These are phyloP conservation scores for Scomberomorus guttatus DNA, from an alignment of 2,797 vertebrate species.

Conservation along the genomic window DNA sequence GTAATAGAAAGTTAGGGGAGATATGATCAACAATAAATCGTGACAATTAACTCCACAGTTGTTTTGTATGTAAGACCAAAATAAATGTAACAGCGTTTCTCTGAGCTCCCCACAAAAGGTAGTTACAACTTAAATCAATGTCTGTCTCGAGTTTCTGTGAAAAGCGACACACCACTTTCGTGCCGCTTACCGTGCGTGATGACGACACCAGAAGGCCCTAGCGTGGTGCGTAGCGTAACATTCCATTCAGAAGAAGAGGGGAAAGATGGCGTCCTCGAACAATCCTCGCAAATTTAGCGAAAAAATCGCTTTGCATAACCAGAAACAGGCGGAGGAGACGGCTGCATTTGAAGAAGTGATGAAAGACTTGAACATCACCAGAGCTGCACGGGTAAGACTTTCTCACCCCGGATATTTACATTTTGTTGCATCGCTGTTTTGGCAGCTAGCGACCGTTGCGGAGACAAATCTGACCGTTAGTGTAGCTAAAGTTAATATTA, in stretches of 20 bases:
- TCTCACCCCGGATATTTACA: constrained; percentile 42
- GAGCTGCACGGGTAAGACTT: constrained; percentile 94
- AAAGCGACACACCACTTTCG: neutral
- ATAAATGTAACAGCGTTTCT: too few relatives aligned
- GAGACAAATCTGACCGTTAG: constrained; percentile 46
- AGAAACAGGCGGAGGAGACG: constrained; percentile 98
- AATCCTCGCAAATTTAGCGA: constrained; percentile 99
- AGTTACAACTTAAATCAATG: too few relatives aligned
- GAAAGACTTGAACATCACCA: constrained; percentile 96
- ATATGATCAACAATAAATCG: too few relatives aligned
- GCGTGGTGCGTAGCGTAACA: constrained; percentile 85
- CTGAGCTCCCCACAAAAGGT: too few relatives aligned
- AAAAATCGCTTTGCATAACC: constrained; percentile 97
- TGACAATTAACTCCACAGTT: too few relatives aligned
- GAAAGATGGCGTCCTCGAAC: constrained; percentile 99
- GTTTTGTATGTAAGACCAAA: too few relatives aligned
- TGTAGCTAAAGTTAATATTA: constrained; percentile 53
- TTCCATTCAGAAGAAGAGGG: constrained; percentile 91
- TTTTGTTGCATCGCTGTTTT: constrained; percentile 64
- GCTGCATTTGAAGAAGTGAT: constrained; percentile 98
- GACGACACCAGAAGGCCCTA: constrained; percentile 75
- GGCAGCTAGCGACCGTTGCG: constrained; percentile 72
- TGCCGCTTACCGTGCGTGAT: constrained; percentile 69
- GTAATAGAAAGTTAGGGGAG: too few relatives aligned
- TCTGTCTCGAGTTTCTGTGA: too few relatives aligned